Conservation (phyloP, 2,797 vertebrate species). For the Eulemur mongoz region DNA sequence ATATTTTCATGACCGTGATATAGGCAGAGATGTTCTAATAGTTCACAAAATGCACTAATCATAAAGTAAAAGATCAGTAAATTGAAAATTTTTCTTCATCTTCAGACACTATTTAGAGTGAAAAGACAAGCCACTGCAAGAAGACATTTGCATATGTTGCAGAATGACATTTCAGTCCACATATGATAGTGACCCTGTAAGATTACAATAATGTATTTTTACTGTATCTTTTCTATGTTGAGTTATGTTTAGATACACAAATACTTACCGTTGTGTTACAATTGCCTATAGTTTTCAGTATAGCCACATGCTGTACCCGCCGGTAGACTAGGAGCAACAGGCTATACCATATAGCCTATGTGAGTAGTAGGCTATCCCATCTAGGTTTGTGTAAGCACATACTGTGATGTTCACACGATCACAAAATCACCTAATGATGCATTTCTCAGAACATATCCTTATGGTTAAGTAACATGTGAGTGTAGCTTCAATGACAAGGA, state of each 20-base stretch:
- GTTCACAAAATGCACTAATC: background rate
- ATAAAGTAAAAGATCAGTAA: background rate
- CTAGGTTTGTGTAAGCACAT: background rate
- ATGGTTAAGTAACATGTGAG: background rate
- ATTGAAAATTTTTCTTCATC: background rate
- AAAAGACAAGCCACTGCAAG: background rate
- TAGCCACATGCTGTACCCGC: background rate
- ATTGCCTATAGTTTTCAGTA: background rate
- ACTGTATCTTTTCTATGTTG: background rate
- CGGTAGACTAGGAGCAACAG: background rate
- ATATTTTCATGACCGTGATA: background rate
- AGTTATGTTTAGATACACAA: background rate
- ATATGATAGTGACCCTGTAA: background rate
- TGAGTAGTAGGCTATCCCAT: background rate
- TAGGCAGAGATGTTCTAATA: background rate
- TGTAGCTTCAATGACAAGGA: background rate
- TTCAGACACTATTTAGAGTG: background rate
- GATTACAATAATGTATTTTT: background rate
- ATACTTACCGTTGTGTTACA: background rate
- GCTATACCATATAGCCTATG: background rate
- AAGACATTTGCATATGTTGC: background rate
- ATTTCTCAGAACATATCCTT: background rate
- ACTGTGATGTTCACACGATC: background rate
- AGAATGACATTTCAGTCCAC: background rate
- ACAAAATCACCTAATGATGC: background rate